Conservation (phyloP, 2,113 vertebrate species). For the Cygnus atratus region DNA sequence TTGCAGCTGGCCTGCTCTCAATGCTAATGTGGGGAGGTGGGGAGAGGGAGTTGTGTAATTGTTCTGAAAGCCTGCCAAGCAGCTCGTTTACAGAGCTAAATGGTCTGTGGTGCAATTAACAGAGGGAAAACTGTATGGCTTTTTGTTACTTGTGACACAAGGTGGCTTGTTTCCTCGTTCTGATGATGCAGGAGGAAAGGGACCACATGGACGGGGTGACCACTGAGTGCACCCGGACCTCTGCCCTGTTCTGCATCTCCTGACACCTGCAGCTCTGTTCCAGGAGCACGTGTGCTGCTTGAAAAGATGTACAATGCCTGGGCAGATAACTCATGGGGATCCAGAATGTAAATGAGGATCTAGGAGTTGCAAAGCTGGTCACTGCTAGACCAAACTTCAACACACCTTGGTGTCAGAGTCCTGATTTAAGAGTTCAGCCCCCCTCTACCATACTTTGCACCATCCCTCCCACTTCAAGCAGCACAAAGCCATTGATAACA, state of each 20-base stretch:
- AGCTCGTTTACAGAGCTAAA: constrained; percentile 2
- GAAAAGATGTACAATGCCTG: background rate
- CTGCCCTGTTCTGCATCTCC: background rate
- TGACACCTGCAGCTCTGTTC: background rate
- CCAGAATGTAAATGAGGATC: background rate
- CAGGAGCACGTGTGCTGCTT: background rate
- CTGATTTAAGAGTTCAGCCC: background rate
- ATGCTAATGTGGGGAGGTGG: rapidly evolving
- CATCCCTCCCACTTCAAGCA: background rate
- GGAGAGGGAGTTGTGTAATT: background rate
- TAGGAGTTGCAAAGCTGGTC: background rate
- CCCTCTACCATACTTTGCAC: background rate
- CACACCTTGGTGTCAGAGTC: rapidly evolving
- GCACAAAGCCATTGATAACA: background rate
- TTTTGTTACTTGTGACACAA: background rate
- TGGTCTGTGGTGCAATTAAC: constrained; percentile 4
- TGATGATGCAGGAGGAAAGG: background rate
- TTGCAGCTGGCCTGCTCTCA: background rate
- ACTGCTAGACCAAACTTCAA: background rate
- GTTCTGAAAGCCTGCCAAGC: constrained; percentile 40
- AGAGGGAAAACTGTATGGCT: background rate
- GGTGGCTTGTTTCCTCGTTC: background rate
- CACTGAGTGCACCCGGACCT: background rate
- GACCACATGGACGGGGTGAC: rapidly evolving
- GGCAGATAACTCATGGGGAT: background rate